Evolutionary conservation across 2,797 vertebrate species (phyloP).

Genomic region (Gymnocypris eckloni): DNA sequence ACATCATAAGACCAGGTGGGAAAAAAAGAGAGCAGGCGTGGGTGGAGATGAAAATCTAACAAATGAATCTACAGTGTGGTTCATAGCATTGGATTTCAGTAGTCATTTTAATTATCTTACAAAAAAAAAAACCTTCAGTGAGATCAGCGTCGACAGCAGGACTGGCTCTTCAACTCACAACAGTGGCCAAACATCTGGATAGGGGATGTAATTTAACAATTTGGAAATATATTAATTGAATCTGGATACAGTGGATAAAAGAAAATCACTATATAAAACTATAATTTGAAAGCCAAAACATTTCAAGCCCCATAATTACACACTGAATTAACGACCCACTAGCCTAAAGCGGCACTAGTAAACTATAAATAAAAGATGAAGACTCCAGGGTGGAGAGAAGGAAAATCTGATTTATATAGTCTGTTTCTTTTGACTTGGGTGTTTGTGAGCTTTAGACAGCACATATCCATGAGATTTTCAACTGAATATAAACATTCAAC

Average conservation of each 20-base stretch:
- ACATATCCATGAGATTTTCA: not conserved
- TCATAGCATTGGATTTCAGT: constrained; percentile 43
- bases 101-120: constrained; percentile 17
- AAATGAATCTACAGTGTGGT: constrained; percentile 47
- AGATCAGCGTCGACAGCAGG: constrained; percentile 33
- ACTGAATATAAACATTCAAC: not conserved
- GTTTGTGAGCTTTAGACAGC: constrained; percentile 6
- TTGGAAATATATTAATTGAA: constrained; percentile 50
- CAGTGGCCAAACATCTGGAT: constrained; percentile 8
- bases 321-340: constrained; percentile 15
- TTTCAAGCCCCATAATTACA: constrained; percentile 14
- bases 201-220: not conserved
- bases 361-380: constrained; percentile 18
- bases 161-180: constrained; percentile 15
- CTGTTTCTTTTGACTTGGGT: not conserved
- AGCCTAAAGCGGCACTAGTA: constrained; percentile 9
- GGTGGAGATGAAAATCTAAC: constrained; percentile 56
- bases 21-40: constrained; percentile 34
- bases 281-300: not conserved
- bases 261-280: not conserved
- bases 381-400: not conserved
- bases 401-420: constrained; percentile 17
- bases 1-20: constrained; percentile 45
- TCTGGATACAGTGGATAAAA: constrained; percentile 21
- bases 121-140: not conserved